Evolutionary conservation across 2,888 invertebrate genomes (phyloP).

Genomic region (Byasa hedistus): DNA sequence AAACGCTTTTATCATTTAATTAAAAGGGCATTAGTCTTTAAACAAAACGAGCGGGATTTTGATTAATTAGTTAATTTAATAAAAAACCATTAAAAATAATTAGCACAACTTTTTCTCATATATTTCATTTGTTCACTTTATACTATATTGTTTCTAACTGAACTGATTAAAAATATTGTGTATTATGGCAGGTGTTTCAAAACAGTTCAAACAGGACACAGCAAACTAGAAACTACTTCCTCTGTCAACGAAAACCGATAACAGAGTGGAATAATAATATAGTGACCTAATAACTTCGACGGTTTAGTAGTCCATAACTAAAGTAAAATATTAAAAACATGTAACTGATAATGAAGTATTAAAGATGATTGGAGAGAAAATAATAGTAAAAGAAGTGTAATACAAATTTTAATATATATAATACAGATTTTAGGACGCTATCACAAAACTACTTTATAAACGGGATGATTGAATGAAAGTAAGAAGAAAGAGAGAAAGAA

Average conservation of each 20-base stretch:
- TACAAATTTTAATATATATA: too few relatives aligned
- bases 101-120: not conserved
- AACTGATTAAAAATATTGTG: not conserved
- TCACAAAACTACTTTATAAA: too few relatives aligned
- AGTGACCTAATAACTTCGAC: conserved; percentile 43
- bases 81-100: conserved; percentile 1
- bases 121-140: not conserved
- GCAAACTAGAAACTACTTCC: conserved; percentile 63
- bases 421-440: too few relatives aligned
- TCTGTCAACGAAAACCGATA: conserved; percentile 63
- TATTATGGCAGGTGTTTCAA: conserved; percentile 41
- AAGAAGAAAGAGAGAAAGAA: too few relatives aligned
- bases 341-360: too few relatives aligned
- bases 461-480: too few relatives aligned
- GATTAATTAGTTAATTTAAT: not conserved
- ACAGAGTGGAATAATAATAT: conserved; percentile 64
- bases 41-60: conserved; percentile 41
- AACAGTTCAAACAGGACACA: conserved; percentile 55
- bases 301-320: conserved; percentile 11
- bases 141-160: too few relatives aligned
- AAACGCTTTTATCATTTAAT: conserved; percentile 9
- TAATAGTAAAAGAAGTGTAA: too few relatives aligned
- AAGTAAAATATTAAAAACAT: too few relatives aligned
- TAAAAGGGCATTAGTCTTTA: conserved; percentile 18
- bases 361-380: too few relatives aligned